Evolutionary conservation across 2,113 vertebrate species (phyloP).

Genomic region (Coregonus clupeaformis): DNA sequence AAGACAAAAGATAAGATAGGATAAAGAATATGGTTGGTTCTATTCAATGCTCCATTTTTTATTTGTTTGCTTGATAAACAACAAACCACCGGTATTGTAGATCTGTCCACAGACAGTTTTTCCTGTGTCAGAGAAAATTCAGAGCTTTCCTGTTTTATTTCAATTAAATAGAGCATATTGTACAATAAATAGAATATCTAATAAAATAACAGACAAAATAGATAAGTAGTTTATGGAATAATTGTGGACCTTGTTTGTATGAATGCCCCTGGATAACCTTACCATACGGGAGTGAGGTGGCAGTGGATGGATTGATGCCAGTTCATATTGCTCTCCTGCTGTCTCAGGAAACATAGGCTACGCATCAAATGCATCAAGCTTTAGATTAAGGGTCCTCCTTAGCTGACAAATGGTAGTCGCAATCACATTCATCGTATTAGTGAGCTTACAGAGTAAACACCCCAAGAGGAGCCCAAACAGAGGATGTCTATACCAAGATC

Average conservation of each 20-base stretch:
- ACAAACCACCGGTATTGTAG: too few relatives aligned
- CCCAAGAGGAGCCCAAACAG: slow-evolving; percentile 72
- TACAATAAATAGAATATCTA: not conserved
- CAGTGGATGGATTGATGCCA: slow-evolving; percentile 54
- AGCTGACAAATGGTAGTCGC: slow-evolving; percentile 57
- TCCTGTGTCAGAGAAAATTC: too few relatives aligned
- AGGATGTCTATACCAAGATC: slow-evolving; percentile 74
- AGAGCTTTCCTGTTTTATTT: too few relatives aligned
- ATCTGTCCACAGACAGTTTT: too few relatives aligned
- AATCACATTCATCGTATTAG: slow-evolving; percentile 69
- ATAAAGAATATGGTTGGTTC: too few relatives aligned
- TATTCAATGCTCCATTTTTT: too few relatives aligned
- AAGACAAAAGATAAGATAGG: too few relatives aligned
- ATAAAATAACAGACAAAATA: slow-evolving; percentile 24
- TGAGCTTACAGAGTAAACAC: slow-evolving; percentile 64
- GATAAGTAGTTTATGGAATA: slow-evolving; percentile 43
- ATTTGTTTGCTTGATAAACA: too few relatives aligned
- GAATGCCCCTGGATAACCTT: slow-evolving; percentile 5
- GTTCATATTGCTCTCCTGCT: slow-evolving; percentile 52
- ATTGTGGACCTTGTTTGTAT: slow-evolving; percentile 46
- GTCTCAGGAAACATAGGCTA: slow-evolving; percentile 35
- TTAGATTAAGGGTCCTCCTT: slow-evolving; percentile 18
- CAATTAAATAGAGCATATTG: too few relatives aligned
- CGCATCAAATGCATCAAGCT: slow-evolving; percentile 16
- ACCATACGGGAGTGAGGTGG: slow-evolving; percentile 27